phyloP scores from a whole-genome alignment of 2,797 vertebrate species.

The Borostomias antarcticus region DNA sequence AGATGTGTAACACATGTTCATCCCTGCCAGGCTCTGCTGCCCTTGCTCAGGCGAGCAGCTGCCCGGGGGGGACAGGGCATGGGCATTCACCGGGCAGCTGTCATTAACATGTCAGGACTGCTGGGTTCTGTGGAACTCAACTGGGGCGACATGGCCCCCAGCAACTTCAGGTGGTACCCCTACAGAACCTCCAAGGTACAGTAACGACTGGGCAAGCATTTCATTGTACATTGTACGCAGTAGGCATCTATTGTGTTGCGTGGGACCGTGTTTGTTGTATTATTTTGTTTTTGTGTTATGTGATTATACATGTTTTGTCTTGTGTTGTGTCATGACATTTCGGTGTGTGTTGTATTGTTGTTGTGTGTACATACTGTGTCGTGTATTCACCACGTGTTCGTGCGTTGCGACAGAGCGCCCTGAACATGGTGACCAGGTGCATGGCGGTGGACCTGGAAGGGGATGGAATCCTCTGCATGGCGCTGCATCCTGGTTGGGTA shows the following conservation, averaged over 20 bases:
- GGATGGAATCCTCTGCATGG: conserved; percentile 79
- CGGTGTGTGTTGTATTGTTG: not conserved
- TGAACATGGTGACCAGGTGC: conserved; percentile 82
- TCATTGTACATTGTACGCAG: not conserved
- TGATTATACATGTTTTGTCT: not conserved
- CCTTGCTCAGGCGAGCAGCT: conserved; percentile 74
- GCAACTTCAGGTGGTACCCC: conserved; percentile 71
- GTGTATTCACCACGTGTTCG: too few relatives aligned
- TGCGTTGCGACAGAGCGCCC: conserved; percentile 61
- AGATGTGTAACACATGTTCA: not conserved
- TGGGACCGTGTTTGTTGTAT: too few relatives aligned
- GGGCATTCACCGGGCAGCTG: conserved; percentile 76
- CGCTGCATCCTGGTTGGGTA: conserved; percentile 81
- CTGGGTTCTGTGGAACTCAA: conserved; percentile 74
- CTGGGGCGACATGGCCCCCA: conserved; percentile 60
- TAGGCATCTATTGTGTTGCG: too few relatives aligned
- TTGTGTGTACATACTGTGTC: too few relatives aligned
- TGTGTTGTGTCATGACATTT: not conserved
- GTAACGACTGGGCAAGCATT: too few relatives aligned
- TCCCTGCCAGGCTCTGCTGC: conserved; percentile 65
- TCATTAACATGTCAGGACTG: conserved; percentile 75
- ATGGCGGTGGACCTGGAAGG: conserved; percentile 75
- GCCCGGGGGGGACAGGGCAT: conserved; percentile 54
- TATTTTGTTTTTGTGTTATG: too few relatives aligned
- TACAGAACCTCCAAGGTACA: conserved; percentile 81